Conservation (phyloP, 2,888 invertebrate species). For the Cheilosia scutellata region DNA sequence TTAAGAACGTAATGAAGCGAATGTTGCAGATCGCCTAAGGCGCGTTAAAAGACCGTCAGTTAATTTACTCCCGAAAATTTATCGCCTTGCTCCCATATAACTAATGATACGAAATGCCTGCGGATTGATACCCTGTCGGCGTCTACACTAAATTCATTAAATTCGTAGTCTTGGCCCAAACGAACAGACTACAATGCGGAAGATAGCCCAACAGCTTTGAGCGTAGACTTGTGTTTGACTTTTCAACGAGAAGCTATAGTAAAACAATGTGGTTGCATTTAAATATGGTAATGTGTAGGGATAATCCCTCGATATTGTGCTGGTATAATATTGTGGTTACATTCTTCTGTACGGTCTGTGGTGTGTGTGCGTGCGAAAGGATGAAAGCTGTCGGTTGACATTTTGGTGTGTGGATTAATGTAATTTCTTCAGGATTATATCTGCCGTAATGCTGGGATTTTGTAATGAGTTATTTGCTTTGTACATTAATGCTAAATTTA, state of each 20-base stretch:
- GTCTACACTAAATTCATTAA: slow-evolving; percentile 24
- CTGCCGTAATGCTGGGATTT: too few species aligned
- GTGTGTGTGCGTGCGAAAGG: background rate
- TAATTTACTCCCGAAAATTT: slow-evolving; percentile 1
- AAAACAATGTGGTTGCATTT: slow-evolving; percentile 49
- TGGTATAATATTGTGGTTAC: slow-evolving; percentile 35
- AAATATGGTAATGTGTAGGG: slow-evolving; percentile 58
- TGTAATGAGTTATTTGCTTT: too few species aligned
- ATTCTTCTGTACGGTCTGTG: background rate
- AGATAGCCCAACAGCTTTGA: slow-evolving; percentile 7
- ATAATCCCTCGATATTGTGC: slow-evolving; percentile 52
- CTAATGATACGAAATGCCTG: background rate
- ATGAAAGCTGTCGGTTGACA: slow-evolving; percentile 20
- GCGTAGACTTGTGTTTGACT: background rate
- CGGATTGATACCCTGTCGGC: background rate
- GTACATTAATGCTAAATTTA: too few species aligned
- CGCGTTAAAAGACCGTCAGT: background rate
- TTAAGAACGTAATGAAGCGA: slow-evolving; percentile 1
- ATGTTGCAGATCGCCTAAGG: slow-evolving; percentile 7
- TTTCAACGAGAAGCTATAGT: background rate
- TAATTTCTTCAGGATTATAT: background rate
- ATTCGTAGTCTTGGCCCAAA: slow-evolving; percentile 23
- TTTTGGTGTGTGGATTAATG: slow-evolving; percentile 17
- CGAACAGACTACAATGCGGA: slow-evolving; percentile 27
- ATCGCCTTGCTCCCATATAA: background rate